Conservation (phyloP, 2,797 vertebrate genomes). For the Pseudochirops corinnae region DNA sequence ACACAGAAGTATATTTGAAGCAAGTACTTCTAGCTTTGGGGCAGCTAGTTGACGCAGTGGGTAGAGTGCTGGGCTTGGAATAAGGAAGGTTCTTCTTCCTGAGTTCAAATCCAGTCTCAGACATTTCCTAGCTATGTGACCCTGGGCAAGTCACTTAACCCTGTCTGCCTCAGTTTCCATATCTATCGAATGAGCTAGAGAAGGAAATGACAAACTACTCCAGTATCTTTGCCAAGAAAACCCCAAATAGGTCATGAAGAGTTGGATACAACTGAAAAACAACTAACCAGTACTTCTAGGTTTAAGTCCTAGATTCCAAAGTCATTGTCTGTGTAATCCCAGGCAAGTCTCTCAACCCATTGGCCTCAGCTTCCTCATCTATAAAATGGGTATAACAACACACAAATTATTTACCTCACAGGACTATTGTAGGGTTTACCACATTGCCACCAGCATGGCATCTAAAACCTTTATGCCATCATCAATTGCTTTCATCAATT, state of each 20-base stretch:
- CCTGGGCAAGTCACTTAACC: not conserved
- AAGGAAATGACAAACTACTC: not conserved
- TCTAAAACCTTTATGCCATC: not conserved
- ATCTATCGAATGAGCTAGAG: not conserved
- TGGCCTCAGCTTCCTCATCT: not conserved
- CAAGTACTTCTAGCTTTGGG: not conserved
- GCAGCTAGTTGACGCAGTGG: not conserved
- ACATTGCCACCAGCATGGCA: not conserved
- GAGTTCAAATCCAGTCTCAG: not conserved
- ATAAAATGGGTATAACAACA: not conserved
- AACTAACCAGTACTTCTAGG: not conserved
- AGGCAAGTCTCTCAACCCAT: not conserved
- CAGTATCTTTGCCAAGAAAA: not conserved
- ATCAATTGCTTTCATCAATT: not conserved
- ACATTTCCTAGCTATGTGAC: not conserved
- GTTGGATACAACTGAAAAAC: not conserved
- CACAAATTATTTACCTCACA: not conserved
- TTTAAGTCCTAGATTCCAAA: not conserved
- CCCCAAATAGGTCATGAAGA: not conserved
- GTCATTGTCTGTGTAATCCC: not conserved
- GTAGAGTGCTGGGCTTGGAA: not conserved
- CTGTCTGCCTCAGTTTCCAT: not conserved
- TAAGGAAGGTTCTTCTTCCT: not conserved
- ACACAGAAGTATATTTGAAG: not conserved
- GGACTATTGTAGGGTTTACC: not conserved